phyloP scores from a whole-genome alignment of 2,888 invertebrate genomes.

The Harpagoxenus sublaevis region DNA sequence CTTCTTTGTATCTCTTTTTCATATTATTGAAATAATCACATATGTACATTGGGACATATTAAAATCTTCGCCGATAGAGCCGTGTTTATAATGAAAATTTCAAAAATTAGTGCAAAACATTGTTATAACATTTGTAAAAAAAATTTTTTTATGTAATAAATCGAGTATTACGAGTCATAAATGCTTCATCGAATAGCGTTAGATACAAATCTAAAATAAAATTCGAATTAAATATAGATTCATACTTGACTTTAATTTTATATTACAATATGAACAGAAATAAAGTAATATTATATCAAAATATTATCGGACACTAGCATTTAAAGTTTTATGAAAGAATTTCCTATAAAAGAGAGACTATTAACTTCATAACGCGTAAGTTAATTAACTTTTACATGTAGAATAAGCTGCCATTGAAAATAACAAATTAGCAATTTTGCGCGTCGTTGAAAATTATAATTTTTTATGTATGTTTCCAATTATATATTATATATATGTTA shows the following conservation, averaged over 20 bases:
- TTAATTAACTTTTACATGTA: conserved; percentile 35
- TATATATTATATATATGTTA: neutral
- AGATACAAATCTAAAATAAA: neutral
- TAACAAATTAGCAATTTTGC: neutral
- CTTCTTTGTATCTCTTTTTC: neutral
- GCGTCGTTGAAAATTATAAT: neutral
- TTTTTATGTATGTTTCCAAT: neutral
- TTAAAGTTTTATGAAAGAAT: neutral
- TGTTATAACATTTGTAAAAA: conserved; percentile 6
- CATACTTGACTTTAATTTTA: neutral
- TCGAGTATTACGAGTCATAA: neutral
- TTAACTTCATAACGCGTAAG: conserved; percentile 24
- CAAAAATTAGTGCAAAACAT: neutral
- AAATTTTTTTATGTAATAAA: conserved; percentile 2
- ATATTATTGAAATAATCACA: neutral
- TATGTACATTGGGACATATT: neutral
- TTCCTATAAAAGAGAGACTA: conserved; percentile 23
- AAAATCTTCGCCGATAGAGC: neutral
- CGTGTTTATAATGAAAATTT: neutral
- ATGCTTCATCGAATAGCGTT: neutral
- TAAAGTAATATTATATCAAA: neutral
- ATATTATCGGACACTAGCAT: neutral
- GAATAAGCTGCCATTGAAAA: neutral
- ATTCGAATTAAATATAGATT: neutral
- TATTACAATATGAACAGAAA: neutral